These are phyloP conservation scores for Gavia stellata DNA, from an alignment of 2,113 vertebrate species.

Conservation along the genomic window DNA sequence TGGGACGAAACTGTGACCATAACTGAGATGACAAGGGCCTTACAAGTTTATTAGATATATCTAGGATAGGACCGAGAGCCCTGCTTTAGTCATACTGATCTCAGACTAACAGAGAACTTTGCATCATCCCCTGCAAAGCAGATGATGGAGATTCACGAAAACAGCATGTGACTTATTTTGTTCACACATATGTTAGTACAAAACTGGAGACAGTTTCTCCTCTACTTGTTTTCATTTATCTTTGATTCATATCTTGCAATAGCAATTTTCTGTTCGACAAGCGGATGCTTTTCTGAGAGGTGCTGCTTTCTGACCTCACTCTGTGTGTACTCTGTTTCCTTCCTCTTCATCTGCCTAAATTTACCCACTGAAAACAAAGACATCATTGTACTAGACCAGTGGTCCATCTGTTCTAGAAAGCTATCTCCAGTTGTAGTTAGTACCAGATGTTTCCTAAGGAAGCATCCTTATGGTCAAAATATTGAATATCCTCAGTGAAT, in stretches of 20 bases:
- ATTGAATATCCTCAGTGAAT: not conserved
- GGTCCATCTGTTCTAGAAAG: slow-evolving; percentile 21
- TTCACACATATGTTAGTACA: not conserved
- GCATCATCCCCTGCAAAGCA: not conserved
- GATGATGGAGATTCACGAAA: not conserved
- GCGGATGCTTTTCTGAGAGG: not conserved
- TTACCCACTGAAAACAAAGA: slow-evolving; percentile 34
- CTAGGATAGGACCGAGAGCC: not conserved
- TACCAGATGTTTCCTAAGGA: slow-evolving; percentile 57
- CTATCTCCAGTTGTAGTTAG: not conserved
- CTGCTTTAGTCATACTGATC: not conserved
- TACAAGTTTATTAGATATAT: not conserved
- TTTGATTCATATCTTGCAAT: not conserved
- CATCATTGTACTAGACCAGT: not conserved
- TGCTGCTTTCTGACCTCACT: not conserved
- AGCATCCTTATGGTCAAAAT: not conserved
- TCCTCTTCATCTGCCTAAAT: slow-evolving; percentile 36
- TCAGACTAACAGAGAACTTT: not conserved
- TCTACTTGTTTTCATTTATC: not conserved
- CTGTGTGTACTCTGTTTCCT: not conserved
- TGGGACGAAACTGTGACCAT: not conserved
- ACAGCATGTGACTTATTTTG: not conserved
- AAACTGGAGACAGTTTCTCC: not conserved
- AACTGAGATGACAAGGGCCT: not conserved
- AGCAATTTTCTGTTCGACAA: not conserved